Evolutionary conservation across 1,140 invertebrate species (phyloP).

Genomic region (Andrena cerasifolii): DNA sequence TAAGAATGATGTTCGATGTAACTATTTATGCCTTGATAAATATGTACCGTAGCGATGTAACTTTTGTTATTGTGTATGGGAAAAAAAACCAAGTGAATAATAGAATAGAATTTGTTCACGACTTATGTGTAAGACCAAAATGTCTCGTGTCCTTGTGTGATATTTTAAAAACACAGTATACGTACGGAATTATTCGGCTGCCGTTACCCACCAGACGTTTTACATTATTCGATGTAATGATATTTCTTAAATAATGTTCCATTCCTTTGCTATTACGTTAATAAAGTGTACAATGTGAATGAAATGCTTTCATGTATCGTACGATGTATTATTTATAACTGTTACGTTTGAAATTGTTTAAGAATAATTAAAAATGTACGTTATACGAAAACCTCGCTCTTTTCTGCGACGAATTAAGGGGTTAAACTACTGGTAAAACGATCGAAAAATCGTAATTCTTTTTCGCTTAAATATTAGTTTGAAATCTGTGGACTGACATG

Average conservation of each 20-base stretch:
- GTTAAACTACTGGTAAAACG: too few species aligned
- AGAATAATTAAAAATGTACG: conserved; percentile 19
- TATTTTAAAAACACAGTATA: not conserved
- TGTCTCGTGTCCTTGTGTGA: not conserved
- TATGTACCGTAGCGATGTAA: conserved; percentile 16
- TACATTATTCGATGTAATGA: conserved; percentile 25
- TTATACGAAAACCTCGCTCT: not conserved
- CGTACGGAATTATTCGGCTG: conserved; percentile 10
- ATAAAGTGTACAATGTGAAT: conserved; percentile 46
- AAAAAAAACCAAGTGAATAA: conserved; percentile 19
- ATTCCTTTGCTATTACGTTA: conserved; percentile 31
- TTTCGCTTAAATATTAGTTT: too few species aligned
- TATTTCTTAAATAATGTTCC: conserved; percentile 39
- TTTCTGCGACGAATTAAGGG: not conserved
- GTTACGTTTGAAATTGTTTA: conserved; percentile 32
- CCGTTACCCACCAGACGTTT: conserved; percentile 1
- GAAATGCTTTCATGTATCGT: conserved; percentile 27
- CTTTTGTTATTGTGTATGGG: conserved; percentile 37
- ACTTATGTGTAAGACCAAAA: conserved; percentile 17
- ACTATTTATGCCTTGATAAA: conserved; percentile 54
- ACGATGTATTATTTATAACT: conserved; percentile 39
- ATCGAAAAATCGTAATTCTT: too few species aligned
- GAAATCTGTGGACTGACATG: too few species aligned
- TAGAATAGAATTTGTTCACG: conserved; percentile 39
- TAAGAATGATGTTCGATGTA: conserved; percentile 53